Conservation (phyloP, 92 coral and sea anemone genomes). For the Zoanthus sociatus region DNA sequence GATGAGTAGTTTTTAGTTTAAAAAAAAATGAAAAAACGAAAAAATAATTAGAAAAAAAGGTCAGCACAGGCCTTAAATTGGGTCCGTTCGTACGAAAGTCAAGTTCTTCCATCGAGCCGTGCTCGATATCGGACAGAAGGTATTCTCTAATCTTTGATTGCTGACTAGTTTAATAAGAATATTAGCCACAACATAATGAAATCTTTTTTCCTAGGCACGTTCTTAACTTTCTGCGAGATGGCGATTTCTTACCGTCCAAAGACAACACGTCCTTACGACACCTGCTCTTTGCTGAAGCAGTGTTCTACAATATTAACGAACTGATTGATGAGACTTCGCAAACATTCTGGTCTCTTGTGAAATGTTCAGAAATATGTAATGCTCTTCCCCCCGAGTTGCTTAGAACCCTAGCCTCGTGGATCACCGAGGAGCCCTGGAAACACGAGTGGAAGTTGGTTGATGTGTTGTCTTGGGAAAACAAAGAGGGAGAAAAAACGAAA, state of each 20-base stretch:
- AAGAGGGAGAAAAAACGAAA: constrained; percentile 20
- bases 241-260: constrained; percentile 29
- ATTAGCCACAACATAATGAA: background rate
- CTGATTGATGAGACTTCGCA: constrained; percentile 40
- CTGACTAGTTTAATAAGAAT: no score
- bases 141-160: no score
- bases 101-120: no score
- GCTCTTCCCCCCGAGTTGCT: constrained; percentile 44
- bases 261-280: constrained; percentile 20
- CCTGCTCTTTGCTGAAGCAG: constrained; percentile 45
- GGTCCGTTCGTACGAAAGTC: no score
- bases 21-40: no score
- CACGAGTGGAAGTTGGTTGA: constrained; percentile 40
- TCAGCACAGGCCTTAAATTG: no score
- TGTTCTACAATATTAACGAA: constrained; percentile 41
- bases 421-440: constrained; percentile 44
- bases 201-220: constrained; percentile 27
- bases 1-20: no score
- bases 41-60: no score
- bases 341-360: constrained; percentile 47
- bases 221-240: constrained; percentile 42
- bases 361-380: constrained; percentile 29
- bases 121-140: no score
- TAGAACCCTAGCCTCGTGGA: constrained; percentile 47
- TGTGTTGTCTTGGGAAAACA: constrained; percentile 14